These are phyloP conservation scores for Microctonus hyperodae DNA, from an alignment of 2,888 invertebrate genomes.

Conservation along the genomic window DNA sequence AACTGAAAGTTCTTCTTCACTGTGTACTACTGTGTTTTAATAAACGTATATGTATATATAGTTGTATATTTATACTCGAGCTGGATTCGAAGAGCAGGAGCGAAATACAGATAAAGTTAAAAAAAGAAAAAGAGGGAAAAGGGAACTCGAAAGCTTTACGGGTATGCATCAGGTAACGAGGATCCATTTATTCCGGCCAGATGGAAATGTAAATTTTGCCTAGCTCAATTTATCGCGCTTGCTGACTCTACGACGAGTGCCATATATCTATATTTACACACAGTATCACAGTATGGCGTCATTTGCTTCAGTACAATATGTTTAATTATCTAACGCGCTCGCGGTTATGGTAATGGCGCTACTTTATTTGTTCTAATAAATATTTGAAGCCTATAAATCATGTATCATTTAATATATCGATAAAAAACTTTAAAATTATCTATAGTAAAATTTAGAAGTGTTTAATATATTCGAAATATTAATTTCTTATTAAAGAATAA, in stretches of 20 bases:
- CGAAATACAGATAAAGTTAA: conserved; percentile 15
- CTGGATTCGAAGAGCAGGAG: conserved; percentile 3
- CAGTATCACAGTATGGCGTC: conserved; percentile 16
- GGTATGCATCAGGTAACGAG: conserved; percentile 47
- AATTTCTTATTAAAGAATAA: no score
- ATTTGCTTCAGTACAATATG: conserved; percentile 21
- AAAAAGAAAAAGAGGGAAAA: conserved; percentile 21
- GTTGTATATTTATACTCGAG: background rate
- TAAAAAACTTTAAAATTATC: no score
- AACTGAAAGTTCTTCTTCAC: no score
- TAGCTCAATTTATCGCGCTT: conserved; percentile 56
- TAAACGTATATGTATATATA: no score
- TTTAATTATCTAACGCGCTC: conserved; percentile 27
- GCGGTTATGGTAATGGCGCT: conserved; percentile 53
- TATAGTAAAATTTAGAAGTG: no score
- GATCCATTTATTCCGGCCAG: conserved; percentile 58
- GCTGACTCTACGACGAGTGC: conserved; percentile 38
- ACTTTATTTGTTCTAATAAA: conserved; percentile 50
- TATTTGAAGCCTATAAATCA: conserved; percentile 27
- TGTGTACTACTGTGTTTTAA: no score
- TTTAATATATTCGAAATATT: no score
- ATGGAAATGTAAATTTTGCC: conserved; percentile 57
- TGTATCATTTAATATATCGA: no score
- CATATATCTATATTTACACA: conserved; percentile 35
- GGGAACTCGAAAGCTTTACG: conserved; percentile 21